Conservation (phyloP, 2,888 invertebrate genomes). For the Omphaloscelis lunosa region DNA sequence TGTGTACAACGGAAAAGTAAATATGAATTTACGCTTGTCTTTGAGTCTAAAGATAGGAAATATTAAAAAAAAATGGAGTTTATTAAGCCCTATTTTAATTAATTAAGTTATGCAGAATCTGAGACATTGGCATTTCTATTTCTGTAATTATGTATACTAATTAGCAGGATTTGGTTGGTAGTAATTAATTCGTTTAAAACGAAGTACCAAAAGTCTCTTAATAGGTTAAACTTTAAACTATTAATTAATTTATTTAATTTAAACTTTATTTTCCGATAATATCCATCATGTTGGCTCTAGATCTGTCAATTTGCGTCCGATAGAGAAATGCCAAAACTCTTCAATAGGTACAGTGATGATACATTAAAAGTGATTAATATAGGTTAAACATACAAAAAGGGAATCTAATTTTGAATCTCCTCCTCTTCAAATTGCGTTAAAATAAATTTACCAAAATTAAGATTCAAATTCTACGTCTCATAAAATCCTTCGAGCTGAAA, state of each 20-base stretch:
- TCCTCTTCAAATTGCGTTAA: neutral
- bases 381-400: neutral
- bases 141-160: neutral
- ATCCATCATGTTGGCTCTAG: no score
- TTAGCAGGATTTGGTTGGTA: neutral
- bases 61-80: neutral
- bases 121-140: neutral
- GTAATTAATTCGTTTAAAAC: no score
- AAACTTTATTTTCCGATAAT: no score
- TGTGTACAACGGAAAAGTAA: neutral
- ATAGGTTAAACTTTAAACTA: no score
- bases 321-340: neutral
- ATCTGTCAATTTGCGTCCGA: neutral
- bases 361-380: neutral
- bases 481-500: slow-evolving; percentile 8
- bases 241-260: no score
- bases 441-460: neutral
- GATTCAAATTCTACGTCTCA: slow-evolving; percentile 2
- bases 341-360: neutral
- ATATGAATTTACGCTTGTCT: neutral
- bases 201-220: no score
- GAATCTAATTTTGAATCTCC: neutral
- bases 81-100: no score
- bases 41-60: neutral
- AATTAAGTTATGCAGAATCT: neutral